Evolutionary conservation across 2,888 invertebrate species (phyloP), one percentile per base, ranked within the genome.

Genomic region (Drosophila quinaria): DNA sequence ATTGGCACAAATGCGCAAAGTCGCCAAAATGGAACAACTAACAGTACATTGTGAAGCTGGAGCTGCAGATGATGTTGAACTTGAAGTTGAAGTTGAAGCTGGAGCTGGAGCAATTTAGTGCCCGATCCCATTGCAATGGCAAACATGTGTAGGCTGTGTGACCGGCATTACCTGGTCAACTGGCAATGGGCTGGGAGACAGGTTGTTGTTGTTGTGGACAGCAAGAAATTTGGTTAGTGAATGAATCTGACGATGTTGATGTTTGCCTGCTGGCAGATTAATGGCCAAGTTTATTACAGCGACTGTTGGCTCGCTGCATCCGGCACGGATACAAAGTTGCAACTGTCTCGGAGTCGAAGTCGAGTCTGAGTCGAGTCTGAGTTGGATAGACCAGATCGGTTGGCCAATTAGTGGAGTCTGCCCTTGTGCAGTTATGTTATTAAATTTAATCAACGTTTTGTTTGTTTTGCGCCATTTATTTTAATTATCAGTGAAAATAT

Each of bases 21-120:
- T 60, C 72, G 63, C 66, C 71, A 67, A 90, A 90, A 87, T 90
- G 80, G 90, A 74, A 87, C 90, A 80, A 74, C 70, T 90, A 90
- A 90, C 90, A 73, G 90, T 90, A 79, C 60, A 70, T 59, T 56
- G 75, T 61, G 35, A 13, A 59, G 52, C 41, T 59, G 56, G 61
- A 60, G 47, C 66, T 70, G 44, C 8, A 39, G 70, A 51, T 47
- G 42, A 3, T 50, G 63, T 50, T 42, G 61, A 1, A n/a, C n/a
- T n/a, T n/a, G n/a, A n/a, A n/a, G n/a, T n/a, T n/a, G n/a, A n/a
- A n/a, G n/a, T n/a, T n/a, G n/a, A n/a, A 31, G 62, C 44, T 44
- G 61, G n/a, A 51, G 46, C 47, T 55, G 54, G 19, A 31, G 74
- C 76, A 68, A 76, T 82, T 76, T 71, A 82, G 71, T 56, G 66